Percentiles rank a stretch among this genome's conserved stretches.
Evolutionary conservation across 2,113 vertebrate species (phyloP).

Genomic region (Mystacornis crossleyi): DNA sequence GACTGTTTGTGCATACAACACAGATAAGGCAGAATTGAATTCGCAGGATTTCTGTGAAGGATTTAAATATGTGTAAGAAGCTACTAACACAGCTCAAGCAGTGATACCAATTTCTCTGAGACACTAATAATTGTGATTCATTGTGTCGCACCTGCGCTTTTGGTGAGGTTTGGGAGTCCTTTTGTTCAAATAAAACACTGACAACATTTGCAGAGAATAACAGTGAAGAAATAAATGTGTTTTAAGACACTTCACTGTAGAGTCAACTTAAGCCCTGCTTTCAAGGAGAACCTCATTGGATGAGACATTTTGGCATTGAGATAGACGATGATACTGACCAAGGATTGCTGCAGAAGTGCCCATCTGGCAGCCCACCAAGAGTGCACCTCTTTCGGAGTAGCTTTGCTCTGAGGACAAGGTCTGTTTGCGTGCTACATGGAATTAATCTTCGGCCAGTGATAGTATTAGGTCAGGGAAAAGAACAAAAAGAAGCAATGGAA

Average conservation of each 20-base stretch:
- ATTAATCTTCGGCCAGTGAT: background rate
- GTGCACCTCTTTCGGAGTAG: background rate
- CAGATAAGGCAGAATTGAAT: background rate
- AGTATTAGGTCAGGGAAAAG: background rate
- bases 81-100: fast-evolving
- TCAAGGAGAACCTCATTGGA: background rate
- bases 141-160: background rate
- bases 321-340: background rate
- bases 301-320: background rate
- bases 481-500: background rate
- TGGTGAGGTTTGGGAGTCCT: background rate
- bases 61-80: background rate
- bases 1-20: background rate
- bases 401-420: background rate
- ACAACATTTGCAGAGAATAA: background rate
- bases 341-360: background rate
- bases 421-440: background rate
- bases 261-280: background rate
- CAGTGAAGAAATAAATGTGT: background rate
- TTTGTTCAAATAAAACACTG: background rate
- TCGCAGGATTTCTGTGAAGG: background rate
- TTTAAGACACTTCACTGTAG: background rate
- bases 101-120: background rate
- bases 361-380: background rate
- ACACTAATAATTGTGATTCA: background rate